These are phyloP conservation scores for Coptodon bakossiorum DNA, from an alignment of 2,113 vertebrate genomes.

Conservation along the genomic window DNA sequence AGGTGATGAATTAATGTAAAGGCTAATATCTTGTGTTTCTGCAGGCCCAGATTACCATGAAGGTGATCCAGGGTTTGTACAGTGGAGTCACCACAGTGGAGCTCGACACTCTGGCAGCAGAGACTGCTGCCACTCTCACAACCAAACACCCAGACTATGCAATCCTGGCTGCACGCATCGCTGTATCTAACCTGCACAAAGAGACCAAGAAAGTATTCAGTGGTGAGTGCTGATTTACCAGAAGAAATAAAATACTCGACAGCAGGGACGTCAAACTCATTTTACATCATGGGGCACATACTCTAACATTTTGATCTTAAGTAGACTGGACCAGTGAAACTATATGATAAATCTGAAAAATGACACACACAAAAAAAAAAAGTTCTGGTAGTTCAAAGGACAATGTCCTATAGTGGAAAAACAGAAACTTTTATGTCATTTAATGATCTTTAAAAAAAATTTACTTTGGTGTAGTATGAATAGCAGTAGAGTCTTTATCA, in stretches of 20 bases:
- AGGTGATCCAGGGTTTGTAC: constrained; percentile 94
- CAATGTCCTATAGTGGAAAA: neutral
- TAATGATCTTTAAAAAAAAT: fast-evolving
- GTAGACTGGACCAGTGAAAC: neutral
- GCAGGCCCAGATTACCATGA: constrained; percentile 97
- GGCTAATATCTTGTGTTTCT: neutral
- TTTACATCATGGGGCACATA: neutral
- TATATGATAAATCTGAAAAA: neutral
- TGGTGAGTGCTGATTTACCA: constrained; percentile 67
- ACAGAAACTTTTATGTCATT: neutral
- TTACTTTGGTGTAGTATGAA: neutral
- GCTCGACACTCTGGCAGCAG: constrained; percentile 90
- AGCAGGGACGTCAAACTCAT: neutral
- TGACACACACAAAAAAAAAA: neutral
- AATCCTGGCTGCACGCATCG: constrained; percentile 90
- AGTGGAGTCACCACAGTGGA: constrained; percentile 93
- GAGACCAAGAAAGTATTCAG: constrained; percentile 97
- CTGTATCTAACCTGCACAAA: constrained; percentile 94
- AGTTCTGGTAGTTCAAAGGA: neutral
- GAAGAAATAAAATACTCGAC: neutral
- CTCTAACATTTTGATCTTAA: neutral
- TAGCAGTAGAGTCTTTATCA: neutral
- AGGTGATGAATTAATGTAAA: neutral
- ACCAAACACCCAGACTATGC: constrained; percentile 96
- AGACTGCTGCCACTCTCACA: constrained; percentile 90